These are phyloP conservation scores for Lamellibrachia satsuma DNA, from an alignment of 2,888 invertebrate species.

Conservation along the genomic window DNA sequence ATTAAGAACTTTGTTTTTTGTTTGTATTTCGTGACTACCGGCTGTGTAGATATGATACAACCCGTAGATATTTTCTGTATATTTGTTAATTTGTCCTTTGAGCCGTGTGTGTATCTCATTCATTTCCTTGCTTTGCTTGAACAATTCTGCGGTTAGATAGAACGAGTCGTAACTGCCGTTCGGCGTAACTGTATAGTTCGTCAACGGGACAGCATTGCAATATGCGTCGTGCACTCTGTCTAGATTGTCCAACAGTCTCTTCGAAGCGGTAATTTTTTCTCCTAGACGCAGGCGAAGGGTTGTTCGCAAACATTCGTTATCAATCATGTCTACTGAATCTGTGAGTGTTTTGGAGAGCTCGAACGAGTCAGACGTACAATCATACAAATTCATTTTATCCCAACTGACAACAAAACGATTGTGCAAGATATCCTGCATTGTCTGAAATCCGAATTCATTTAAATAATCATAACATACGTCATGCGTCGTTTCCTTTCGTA, in stretches of 20 bases:
- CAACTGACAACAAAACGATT: background rate
- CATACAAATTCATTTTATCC: background rate
- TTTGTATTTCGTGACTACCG: background rate
- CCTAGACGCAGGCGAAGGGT: background rate
- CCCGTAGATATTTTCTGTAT: background rate
- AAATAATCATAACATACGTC: background rate
- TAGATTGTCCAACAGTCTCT: background rate
- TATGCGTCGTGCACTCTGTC: background rate
- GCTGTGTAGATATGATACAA: background rate
- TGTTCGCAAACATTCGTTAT: background rate
- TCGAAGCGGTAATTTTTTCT: background rate
- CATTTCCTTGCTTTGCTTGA: background rate
- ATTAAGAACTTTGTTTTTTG: background rate
- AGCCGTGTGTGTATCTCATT: background rate
- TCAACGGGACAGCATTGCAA: background rate
- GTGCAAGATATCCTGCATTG: background rate
- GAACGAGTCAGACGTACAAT: background rate
- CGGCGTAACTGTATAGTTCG: background rate
- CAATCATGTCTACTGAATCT: background rate
- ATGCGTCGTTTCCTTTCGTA: background rate
- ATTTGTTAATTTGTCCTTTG: background rate
- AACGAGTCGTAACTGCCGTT: background rate
- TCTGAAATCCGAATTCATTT: background rate
- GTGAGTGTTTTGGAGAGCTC: background rate
- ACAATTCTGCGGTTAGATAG: background rate